Conservation (phyloP, 23 tunicate species). For the Clavelina lepadiformis region DNA sequence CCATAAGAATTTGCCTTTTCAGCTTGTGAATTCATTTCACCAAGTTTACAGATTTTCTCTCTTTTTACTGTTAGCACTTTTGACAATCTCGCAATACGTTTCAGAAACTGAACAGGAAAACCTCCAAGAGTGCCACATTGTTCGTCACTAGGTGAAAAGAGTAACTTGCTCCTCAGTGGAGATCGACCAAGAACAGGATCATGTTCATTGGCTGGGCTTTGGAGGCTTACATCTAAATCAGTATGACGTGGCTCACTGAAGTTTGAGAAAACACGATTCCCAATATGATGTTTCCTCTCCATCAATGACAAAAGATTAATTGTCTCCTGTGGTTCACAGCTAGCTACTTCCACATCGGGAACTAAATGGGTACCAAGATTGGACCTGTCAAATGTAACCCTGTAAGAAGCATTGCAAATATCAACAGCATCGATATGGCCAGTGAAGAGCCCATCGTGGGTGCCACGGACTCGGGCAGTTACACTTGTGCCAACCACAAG, state of each 20-base stretch:
- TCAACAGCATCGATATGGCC: conserved; percentile 93
- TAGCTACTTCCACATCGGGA: conserved; percentile 78
- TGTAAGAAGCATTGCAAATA: conserved; percentile 50
- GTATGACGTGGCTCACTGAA: conserved; percentile 12
- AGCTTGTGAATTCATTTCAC: conserved; percentile 86
- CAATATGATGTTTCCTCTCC: conserved; percentile 50
- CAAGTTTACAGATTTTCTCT: conserved; percentile 59
- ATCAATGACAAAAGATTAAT: conserved; percentile 72
- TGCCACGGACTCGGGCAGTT: conserved; percentile 69
- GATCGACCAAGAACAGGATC: conserved; percentile 86
- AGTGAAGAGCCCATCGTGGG: conserved; percentile 80
- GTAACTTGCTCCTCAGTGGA: conserved; percentile 71
- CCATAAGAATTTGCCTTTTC: conserved; percentile 87
- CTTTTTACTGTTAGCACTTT: conserved; percentile 63
- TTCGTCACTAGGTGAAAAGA: conserved; percentile 9
- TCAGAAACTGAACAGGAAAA: conserved; percentile 77
- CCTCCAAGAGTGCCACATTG: conserved; percentile 84
- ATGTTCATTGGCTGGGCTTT: conserved; percentile 69
- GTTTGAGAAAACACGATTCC: conserved; percentile 11
- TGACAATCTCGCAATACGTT: conserved; percentile 58
- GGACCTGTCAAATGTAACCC: conserved; percentile 76
- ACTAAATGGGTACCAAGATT: conserved; percentile 70
- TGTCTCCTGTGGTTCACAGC: conserved; percentile 89
- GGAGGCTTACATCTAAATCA: conserved; percentile 51
- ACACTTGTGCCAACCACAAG: conserved; percentile 80